Base-by-base conservation (phyloP, 2,797 vertebrate genomes). In the Denticeps clupeoides region DNA sequence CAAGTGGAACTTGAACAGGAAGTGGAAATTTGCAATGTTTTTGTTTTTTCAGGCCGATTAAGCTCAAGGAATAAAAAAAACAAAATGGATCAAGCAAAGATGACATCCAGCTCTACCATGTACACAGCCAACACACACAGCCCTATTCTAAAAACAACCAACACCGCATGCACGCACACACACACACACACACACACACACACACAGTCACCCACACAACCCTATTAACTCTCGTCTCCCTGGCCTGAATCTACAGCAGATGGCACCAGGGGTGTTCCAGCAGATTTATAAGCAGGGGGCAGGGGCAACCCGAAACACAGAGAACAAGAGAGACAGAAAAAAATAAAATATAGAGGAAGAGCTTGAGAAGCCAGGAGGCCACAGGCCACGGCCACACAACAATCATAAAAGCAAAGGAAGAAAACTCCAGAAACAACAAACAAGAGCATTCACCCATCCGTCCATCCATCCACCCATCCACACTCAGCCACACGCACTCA, bases 241-340 rank as follows among this genome's bases (percentile, higher is more conserved):
- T 77, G 73, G 73, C 71, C 66, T 48, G 47, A 68, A 69, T 72
- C 69, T 71, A 45, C 64, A 76, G 72, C 77, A 79, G 73, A 81
- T 80, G 77, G 77, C 70, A 71, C 57, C 54, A 69, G 69, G 76
- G 73, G 67, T 79, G 75, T 73, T 78, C 72, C 74, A 77, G 77
- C 71, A 73, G 75, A 79, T 74, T 75, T 77, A 78, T 66, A 68
- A 64, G 7, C 2, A 29, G 24, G 10, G 25, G 15, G 33, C 31
- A 33, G 10, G 33, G 4, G 33, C 10, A 11, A 10, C 4, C 10
- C 15, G 4, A 11, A 33, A 33, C 3, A 11, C 13, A 11, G 3
- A 15, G 10, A 15, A 22, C 23, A 3, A 7, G n/a, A 10, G 21
- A 2, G 12, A 15, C 13, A 11, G 3, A 11, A 13, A 4, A 21